Base-by-base conservation (phyloP, 2,797 vertebrate genomes). In the Tenualosa thibaudeaui region DNA sequence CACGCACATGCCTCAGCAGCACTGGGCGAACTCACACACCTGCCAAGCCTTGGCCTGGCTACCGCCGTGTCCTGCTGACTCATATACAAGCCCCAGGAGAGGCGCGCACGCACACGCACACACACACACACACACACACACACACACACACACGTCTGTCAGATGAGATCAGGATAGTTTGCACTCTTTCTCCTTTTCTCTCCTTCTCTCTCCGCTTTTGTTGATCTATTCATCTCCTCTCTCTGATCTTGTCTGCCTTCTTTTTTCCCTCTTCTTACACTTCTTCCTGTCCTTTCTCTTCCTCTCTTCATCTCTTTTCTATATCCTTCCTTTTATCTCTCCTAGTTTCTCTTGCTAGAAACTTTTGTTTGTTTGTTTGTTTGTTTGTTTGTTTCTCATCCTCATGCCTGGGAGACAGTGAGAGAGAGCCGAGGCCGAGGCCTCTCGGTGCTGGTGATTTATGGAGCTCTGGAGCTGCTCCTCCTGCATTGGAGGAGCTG, bases 1-100 rank as follows among this genome's bases (percentile, higher is more conserved):
- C 51, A 53, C 51, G 15, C 51, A 56, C 54, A 56, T 91, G 88
- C 92, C 68, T 15, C 15, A n/a, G 56, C n/a, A 46, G 71, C 15
- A 7, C 12, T 22, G 71, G 40, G 17, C 71, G 40, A 40, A 46
- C 71, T 22, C 17, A 78, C 37, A 6, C 71, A 78, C 71, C 71
- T 78, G 71, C 71, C 71, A 78, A 78, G n/a, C 8, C 58, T n/a
- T 62, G 71, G 37, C 71, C 71, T 78, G 71, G 71, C 71, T 43
- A 78, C 71, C 40, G 6, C 37, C 37, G 40, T 17, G 71, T 78
- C 71, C 71, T 78, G 71, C 71, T 78, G 71, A 78, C 37, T 78
- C 71, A 78, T 78, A 78, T 78, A 46, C 71, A 22, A 46, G 71
- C 71, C 71, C 17, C 71, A 12, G 15, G 71, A 78, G 71, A 78